phyloP scores from a whole-genome alignment of 2,113 vertebrate genomes.

The Rhegmatorhina hoffmannsi region DNA sequence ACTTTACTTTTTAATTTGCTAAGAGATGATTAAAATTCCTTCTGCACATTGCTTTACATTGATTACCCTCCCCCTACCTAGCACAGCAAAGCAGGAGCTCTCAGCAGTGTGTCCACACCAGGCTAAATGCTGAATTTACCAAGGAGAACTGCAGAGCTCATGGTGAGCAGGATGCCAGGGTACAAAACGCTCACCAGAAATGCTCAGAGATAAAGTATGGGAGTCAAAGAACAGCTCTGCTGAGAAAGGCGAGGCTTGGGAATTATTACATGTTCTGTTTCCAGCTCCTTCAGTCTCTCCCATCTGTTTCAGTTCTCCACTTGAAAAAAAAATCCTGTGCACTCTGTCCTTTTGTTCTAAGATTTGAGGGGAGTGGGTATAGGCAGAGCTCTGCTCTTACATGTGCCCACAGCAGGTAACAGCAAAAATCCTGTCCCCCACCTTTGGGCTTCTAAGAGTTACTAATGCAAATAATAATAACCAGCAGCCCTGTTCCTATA shows the following conservation, averaged over 20 bases:
- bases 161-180: neutral
- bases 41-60: neutral
- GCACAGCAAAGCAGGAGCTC: neutral
- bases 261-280: slow-evolving; percentile 32
- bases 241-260: neutral
- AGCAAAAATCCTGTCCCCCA: neutral
- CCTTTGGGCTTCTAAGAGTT: neutral
- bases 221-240: slow-evolving; percentile 3
- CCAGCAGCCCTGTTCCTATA: neutral
- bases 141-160: neutral
- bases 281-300: slow-evolving; percentile 31
- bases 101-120: neutral
- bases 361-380: neutral
- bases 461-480: slow-evolving; percentile 5
- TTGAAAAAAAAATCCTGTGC: neutral
- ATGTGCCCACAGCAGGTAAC: neutral
- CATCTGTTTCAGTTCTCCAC: slow-evolving; percentile 38
- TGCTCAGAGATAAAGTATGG: neutral
- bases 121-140: neutral
- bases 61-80: neutral
- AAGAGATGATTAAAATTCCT: slow-evolving; percentile 14
- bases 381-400: neutral
- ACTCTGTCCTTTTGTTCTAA: neutral
- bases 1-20: slow-evolving; percentile 10
- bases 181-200: neutral